A percentile compares a stretch with the other conserved stretches of the same genome.
Conservation (phyloP, 2,113 vertebrate species). For the Eira barbara region DNA sequence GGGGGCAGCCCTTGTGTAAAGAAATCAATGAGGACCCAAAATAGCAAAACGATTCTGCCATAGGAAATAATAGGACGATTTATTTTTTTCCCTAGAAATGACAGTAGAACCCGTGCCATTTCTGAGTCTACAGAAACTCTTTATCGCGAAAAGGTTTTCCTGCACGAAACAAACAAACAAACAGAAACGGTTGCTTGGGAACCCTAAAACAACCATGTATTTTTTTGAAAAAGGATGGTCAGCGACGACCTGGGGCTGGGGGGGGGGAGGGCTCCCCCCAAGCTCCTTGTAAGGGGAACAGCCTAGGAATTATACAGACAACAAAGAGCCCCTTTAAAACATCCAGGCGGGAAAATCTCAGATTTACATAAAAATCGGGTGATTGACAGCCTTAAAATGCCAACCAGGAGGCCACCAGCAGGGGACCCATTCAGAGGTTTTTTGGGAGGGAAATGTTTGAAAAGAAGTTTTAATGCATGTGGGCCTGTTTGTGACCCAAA, state of each 20-base stretch:
- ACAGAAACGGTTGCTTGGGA: not conserved
- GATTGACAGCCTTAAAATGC: not conserved
- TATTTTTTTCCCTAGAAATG: not conserved
- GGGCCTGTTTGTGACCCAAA: no score
- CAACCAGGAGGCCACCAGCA: not conserved
- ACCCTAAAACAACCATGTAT: fast-evolving
- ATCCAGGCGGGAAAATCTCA: not conserved
- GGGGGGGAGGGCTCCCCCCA: fast-evolving
- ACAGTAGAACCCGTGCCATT: no score
- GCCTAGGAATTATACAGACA: fast-evolving
- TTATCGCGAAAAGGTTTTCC: not conserved
- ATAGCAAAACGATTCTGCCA: not conserved
- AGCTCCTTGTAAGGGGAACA: not conserved
- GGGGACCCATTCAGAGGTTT: no score
- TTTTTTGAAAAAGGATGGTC: not conserved
- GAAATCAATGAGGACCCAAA: not conserved
- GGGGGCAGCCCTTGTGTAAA: not conserved
- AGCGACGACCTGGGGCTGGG: not conserved
- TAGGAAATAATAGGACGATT: not conserved
- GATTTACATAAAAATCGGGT: not conserved
- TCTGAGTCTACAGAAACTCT: not conserved
- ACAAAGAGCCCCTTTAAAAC: not conserved
- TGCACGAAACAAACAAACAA: not conserved
- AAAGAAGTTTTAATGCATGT: not conserved
- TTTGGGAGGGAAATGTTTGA: not conserved